Evolutionary conservation across 2,888 invertebrate genomes (phyloP), one percentile per base, ranked within the genome.

Genomic region (Eudemis profundana): DNA sequence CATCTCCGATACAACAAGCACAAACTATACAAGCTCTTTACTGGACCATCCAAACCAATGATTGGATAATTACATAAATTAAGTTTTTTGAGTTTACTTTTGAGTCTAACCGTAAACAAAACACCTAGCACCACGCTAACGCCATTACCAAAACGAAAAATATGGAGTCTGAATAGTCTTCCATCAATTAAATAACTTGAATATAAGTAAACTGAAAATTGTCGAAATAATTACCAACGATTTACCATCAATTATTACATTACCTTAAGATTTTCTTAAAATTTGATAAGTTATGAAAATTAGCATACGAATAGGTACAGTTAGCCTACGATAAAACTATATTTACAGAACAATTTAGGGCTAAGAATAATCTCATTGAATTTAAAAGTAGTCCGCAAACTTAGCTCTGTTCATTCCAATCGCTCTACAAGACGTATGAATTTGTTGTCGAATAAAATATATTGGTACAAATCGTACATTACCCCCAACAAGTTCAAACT

Each of bases 311-410:
- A 83, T 79, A n/a, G n/a, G n/a, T n/a, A 79, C 59, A 79, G 74
- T 83, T 83, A 84, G 77, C 76, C 79, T 86, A 84, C 75, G 70
- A 74, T 76, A 78, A 79, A 78, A 84, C 86, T 87, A 74, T 90
- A 89, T 90, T 75, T 90, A 90, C 89, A 90, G 72, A 85, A 85
- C 79, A 75, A 56, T 73, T 83, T 85, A 87, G 70, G 79, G 75
- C 83, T 89, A 88, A 74, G 75, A 85, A 88, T 90, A 91, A 91
- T 91, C 91, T 91, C 91, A 90, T 84, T 87, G 81, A 86, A 85
- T 82, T 71, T 86, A 84, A 80, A 83, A 83, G 70, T 64, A 70
- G 79, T 75, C 76, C 75, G 72, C 68, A 76, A 75, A 77, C 78
- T 36, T 33, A 29, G 27, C 40, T 12, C 38, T 29, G 27, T 15